These are phyloP conservation scores for Onychomys arenicola DNA, from an alignment of 2,797 vertebrate genomes.

Conservation along the genomic window DNA sequence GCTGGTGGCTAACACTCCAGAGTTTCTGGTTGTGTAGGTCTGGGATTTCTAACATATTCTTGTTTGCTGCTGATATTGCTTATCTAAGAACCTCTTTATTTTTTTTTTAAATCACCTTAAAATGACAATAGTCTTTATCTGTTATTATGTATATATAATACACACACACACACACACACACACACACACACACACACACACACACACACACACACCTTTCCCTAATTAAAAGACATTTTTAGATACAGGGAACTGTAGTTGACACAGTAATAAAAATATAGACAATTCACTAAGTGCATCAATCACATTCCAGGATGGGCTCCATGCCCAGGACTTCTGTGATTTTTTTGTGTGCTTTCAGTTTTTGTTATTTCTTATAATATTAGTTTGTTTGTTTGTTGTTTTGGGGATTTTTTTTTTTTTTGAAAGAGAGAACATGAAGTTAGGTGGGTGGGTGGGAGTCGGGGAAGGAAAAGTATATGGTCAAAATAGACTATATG, in stretches of 20 bases:
- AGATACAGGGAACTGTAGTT: neutral
- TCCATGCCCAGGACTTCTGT: neutral
- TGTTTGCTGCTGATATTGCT: neutral
- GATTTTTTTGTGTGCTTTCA: neutral
- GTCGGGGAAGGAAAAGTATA: neutral
- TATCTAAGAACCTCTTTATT: neutral
- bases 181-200: neutral
- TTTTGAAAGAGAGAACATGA: neutral
- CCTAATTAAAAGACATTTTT: neutral
- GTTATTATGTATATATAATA: neutral
- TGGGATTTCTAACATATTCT: slow-evolving; percentile 37
- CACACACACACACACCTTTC: neutral
- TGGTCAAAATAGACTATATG: neutral
- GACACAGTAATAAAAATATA: neutral
- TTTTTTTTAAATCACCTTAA: neutral
- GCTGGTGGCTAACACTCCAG: neutral
- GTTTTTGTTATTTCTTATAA: neutral
- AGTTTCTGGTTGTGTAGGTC: slow-evolving; percentile 1
- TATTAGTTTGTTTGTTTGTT: neutral
- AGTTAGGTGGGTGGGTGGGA: neutral
- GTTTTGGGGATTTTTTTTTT: no score
- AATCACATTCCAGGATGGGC: neutral
- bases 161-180: neutral
- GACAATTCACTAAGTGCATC: neutral
- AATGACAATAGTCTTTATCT: neutral